phyloP scores from a whole-genome alignment of 2,113 vertebrate genomes.

The Spea bombifrons region DNA sequence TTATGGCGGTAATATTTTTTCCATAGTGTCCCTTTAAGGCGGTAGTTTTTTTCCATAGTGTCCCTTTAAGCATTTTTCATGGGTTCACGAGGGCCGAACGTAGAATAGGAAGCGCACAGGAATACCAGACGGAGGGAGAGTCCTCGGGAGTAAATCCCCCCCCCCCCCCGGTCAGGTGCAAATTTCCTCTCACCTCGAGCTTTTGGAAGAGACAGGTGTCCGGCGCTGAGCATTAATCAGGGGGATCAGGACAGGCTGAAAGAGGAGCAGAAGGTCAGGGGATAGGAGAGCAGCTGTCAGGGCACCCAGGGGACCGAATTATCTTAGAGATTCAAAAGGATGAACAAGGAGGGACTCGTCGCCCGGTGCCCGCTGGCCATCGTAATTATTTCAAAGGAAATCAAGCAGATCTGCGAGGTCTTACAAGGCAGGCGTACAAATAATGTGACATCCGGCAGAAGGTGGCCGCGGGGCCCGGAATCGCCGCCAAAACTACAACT shows the following conservation, averaged over 20 bases:
- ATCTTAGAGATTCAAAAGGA: constrained; percentile 2
- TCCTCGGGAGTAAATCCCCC: background rate
- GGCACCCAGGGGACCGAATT: constrained; percentile 30
- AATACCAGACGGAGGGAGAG: background rate
- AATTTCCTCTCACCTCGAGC: constrained; percentile 1
- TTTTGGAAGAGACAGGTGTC: constrained; percentile 25
- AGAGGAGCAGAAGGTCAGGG: constrained; percentile 40
- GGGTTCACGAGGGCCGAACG: too few relatives aligned
- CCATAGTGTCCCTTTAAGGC: too few relatives aligned
- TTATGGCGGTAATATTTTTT: too few relatives aligned
- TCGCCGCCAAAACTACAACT: background rate
- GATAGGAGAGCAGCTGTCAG: constrained; percentile 29
- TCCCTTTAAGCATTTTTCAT: too few relatives aligned
- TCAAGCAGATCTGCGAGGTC: background rate
- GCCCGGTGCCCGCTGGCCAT: background rate
- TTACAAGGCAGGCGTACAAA: background rate
- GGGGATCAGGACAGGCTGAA: background rate
- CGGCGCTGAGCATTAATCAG: constrained; percentile 14
- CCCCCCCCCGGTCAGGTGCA: background rate
- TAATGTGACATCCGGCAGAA: background rate
- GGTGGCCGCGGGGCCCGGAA: background rate
- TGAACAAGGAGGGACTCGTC: background rate
- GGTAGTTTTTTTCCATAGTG: too few relatives aligned
- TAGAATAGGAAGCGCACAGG: background rate
- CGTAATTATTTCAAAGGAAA: background rate